phyloP scores from a whole-genome alignment of 2,113 vertebrate species.

The Sturnus vulgaris region DNA sequence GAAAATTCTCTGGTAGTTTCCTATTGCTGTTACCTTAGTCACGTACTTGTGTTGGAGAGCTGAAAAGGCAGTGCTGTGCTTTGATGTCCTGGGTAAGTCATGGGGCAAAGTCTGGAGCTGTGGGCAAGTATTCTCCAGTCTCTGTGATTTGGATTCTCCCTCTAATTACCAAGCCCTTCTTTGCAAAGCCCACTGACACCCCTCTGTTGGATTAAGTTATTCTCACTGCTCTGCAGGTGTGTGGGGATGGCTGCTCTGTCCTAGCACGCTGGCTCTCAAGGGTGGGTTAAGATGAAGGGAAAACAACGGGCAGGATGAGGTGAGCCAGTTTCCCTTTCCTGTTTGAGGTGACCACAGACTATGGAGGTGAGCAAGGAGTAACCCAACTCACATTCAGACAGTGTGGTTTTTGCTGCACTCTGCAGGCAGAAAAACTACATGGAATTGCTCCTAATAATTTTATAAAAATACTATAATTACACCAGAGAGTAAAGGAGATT shows the following conservation, averaged over 20 bases:
- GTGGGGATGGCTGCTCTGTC: not conserved
- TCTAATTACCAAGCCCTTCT: not conserved
- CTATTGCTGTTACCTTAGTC: not conserved
- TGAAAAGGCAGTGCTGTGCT: not conserved
- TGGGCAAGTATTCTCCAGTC: not conserved
- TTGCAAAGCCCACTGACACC: not conserved
- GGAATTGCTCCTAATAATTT: not conserved
- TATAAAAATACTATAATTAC: not conserved
- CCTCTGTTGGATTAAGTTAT: not conserved
- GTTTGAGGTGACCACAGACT: not conserved
- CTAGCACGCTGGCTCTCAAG: not conserved
- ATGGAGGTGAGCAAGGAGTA: not conserved
- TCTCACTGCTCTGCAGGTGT: not conserved
- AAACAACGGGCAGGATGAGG: not conserved
- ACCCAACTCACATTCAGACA: not conserved
- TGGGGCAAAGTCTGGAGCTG: not conserved
- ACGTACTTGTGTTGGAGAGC: not conserved
- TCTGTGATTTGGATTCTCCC: not conserved
- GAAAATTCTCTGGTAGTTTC: not conserved
- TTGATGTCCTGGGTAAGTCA: not conserved
- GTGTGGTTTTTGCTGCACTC: constrained; percentile 32
- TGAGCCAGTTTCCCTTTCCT: not conserved
- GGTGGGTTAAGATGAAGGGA: not conserved
- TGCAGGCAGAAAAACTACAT: constrained; percentile 19
- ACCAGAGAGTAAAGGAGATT: not conserved